Conservation (phyloP, 64 coral and sea anemone genomes). For the Porites australiensis region DNA sequence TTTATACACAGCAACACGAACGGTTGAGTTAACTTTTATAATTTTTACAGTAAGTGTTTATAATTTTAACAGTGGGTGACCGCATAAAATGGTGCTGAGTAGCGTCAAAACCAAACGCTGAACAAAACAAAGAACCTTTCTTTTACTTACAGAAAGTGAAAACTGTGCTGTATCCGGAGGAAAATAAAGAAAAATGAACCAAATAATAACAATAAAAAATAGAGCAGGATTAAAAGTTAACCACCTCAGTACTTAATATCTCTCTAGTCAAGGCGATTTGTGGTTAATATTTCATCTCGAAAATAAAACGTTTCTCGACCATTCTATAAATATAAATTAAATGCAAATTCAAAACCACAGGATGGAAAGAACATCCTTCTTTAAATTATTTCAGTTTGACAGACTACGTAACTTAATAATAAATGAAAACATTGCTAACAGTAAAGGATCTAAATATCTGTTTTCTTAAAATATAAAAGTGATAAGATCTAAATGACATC, state of each 20-base stretch:
- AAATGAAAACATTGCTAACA: background rate
- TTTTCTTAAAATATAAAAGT: background rate
- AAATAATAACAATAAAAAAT: background rate
- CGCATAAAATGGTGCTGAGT: background rate
- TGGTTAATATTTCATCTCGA: background rate
- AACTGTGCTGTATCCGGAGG: background rate
- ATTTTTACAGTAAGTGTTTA: background rate
- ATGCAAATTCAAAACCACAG: conserved; percentile 15
- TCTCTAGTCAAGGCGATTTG: no score
- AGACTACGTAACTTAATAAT: background rate
- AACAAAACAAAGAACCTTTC: background rate
- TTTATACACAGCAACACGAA: background rate
- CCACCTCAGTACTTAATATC: background rate
- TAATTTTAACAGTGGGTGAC: conserved; percentile 10
- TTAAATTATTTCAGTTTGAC: background rate
- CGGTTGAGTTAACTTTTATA: background rate
- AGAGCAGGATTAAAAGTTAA: background rate
- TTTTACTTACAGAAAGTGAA: background rate
- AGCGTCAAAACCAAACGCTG: background rate
- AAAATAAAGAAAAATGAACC: background rate
- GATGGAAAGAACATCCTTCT: background rate
- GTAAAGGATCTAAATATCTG: background rate
- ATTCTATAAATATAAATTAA: conserved; percentile 10
- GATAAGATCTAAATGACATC: conserved; percentile 26
- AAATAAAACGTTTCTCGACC: background rate